phyloP scores from a whole-genome alignment of 2,888 invertebrate genomes.

The Isotomurus palustris region DNA sequence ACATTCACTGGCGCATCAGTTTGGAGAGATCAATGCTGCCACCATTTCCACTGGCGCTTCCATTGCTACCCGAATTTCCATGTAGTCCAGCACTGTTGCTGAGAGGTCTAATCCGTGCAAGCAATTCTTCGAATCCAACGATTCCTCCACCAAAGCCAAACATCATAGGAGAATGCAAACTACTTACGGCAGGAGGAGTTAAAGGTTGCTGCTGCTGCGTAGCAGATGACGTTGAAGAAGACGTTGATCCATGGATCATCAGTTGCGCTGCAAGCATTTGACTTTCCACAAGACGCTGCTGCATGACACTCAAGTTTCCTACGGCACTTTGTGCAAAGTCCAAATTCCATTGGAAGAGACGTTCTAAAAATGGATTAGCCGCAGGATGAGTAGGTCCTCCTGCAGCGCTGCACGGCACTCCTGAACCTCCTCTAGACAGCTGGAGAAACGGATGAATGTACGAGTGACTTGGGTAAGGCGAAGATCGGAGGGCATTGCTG shows the following conservation, averaged over 20 bases:
- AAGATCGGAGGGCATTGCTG: neutral
- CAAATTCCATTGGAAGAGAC: constrained; percentile 42
- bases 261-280: constrained; percentile 41
- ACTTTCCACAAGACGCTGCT: constrained; percentile 40
- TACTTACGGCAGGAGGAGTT: neutral
- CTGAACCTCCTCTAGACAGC: neutral
- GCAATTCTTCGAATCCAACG: no score
- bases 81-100: no score
- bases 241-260: no score
- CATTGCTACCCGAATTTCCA: no score
- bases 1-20: no score
- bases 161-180: no score
- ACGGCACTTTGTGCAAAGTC: constrained; percentile 40
- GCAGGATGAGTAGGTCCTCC: constrained; percentile 9
- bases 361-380: constrained; percentile 42
- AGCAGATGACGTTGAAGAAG: neutral
- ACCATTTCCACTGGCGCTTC: no score
- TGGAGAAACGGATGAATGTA: neutral
- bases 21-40: no score
- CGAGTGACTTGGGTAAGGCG: neutral
- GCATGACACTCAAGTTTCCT: constrained; percentile 36
- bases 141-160: no score
- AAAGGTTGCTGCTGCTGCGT: neutral
- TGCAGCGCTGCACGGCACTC: neutral
- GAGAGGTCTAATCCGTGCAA: no score